These are phyloP conservation scores for Oscheius sp. DNA, from an alignment of 1,140 invertebrate species.

Conservation along the genomic window DNA sequence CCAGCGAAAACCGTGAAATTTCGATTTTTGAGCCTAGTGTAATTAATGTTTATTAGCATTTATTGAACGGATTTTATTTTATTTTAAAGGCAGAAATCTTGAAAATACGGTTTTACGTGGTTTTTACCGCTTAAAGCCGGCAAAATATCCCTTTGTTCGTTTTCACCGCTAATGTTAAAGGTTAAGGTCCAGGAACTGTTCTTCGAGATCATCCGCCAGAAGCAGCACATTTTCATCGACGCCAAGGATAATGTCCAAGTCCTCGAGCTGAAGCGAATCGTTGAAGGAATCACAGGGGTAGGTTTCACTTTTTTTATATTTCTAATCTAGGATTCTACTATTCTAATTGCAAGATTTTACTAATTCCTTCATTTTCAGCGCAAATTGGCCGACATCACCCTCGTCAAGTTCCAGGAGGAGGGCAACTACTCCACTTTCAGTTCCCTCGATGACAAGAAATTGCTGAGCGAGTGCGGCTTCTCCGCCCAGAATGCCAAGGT, in stretches of 20 bases:
- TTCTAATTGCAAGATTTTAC: neutral
- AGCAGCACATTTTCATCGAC: conserved; percentile 20
- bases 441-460: conserved; percentile 21
- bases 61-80: too few species aligned
- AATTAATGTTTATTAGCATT: too few species aligned
- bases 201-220: conserved; percentile 11
- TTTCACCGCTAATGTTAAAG: neutral
- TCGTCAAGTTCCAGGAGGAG: neutral
- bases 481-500: conserved; percentile 26
- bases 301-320: neutral
- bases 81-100: too few species aligned
- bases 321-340: too few species aligned
- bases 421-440: neutral
- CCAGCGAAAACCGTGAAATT: too few species aligned
- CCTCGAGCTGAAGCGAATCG: conserved; percentile 13
- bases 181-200: conserved; percentile 13
- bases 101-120: too few species aligned
- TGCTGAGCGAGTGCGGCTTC: conserved; percentile 24
- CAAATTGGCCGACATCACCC: too few species aligned
- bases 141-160: neutral
- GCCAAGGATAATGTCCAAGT: neutral
- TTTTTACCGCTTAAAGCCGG: too few species aligned
- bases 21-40: too few species aligned
- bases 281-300: neutral
- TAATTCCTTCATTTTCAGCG: neutral